phyloP scores from a whole-genome alignment of 2,113 vertebrate species.

The Sula dactylatra region DNA sequence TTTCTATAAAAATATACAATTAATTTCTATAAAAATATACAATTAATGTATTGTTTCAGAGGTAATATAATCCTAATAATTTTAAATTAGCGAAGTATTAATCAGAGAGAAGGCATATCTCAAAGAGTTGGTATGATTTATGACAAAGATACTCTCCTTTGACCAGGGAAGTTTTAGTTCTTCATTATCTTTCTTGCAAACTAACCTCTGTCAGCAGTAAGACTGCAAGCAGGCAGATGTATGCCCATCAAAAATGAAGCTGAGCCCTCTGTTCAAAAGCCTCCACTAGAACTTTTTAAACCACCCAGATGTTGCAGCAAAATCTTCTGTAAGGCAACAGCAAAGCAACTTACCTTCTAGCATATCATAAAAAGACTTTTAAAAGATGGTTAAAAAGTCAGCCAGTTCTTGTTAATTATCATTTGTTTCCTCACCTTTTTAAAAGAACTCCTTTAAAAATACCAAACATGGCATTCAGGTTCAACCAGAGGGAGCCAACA shows the following conservation, averaged over 20 bases:
- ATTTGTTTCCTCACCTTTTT: background rate
- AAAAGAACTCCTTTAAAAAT: conserved; percentile 1
- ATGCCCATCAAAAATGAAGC: background rate
- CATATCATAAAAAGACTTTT: background rate
- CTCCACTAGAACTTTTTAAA: background rate
- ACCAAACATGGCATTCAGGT: background rate
- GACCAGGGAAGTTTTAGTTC: background rate
- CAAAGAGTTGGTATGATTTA: background rate
- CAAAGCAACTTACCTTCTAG: background rate
- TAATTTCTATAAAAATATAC: background rate
- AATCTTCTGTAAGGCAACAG: background rate
- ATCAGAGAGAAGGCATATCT: background rate
- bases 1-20: background rate
- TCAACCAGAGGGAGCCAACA: background rate
- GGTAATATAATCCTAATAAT: background rate
- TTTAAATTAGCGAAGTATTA: background rate
- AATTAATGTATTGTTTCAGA: background rate
- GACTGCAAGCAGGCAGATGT: background rate
- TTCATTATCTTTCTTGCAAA: background rate
- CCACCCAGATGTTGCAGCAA: background rate
- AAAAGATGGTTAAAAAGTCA: background rate
- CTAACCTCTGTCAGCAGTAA: background rate
- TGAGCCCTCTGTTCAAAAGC: background rate
- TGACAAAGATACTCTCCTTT: background rate
- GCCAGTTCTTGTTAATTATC: background rate